phyloP scores from a whole-genome alignment of 2,888 invertebrate species.

The Drosophila macrospina region DNA sequence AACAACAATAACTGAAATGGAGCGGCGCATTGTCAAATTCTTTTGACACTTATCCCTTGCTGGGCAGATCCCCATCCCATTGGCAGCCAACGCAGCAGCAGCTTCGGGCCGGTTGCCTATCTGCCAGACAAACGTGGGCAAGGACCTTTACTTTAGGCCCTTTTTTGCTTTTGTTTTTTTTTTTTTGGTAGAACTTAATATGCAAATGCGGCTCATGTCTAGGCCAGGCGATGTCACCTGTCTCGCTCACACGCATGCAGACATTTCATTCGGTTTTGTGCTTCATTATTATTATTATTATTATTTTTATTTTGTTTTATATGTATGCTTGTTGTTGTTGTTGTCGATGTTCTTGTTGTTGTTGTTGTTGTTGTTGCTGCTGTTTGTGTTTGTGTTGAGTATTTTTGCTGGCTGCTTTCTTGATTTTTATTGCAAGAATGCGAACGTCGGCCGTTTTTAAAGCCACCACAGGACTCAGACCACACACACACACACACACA shows the following conservation, averaged over 20 bases:
- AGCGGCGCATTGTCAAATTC: conserved; percentile 76
- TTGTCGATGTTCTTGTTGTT: not conserved
- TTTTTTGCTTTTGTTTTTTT: too few species aligned
- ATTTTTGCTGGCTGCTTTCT: conserved; percentile 70
- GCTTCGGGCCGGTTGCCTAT: conserved; percentile 1
- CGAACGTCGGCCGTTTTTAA: conserved; percentile 82
- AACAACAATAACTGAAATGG: conserved; percentile 43
- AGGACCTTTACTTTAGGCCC: conserved; percentile 24
- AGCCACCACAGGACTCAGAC: conserved; percentile 71
- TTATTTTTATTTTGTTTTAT: conserved; percentile 77
- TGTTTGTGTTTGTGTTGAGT: conserved; percentile 48
- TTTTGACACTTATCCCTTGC: conserved; percentile 82
- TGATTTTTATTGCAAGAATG: conserved; percentile 80
- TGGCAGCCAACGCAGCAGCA: too few species aligned
- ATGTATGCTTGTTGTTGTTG: conserved; percentile 26
- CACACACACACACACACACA: conserved; percentile 26
- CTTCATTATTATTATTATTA: conserved; percentile 72
- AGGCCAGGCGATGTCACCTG: conserved; percentile 67
- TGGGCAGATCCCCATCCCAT: conserved; percentile 15
- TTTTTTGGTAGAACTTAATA: conserved; percentile 51
- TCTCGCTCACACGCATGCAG: conserved; percentile 64
- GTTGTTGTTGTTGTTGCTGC: too few species aligned
- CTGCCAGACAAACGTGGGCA: conserved; percentile 22
- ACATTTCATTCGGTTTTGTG: conserved; percentile 56
- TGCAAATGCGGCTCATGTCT: conserved; percentile 69